Evolutionary conservation across 2,113 vertebrate genomes (phyloP).

Genomic region (Corvus hawaiiensis): DNA sequence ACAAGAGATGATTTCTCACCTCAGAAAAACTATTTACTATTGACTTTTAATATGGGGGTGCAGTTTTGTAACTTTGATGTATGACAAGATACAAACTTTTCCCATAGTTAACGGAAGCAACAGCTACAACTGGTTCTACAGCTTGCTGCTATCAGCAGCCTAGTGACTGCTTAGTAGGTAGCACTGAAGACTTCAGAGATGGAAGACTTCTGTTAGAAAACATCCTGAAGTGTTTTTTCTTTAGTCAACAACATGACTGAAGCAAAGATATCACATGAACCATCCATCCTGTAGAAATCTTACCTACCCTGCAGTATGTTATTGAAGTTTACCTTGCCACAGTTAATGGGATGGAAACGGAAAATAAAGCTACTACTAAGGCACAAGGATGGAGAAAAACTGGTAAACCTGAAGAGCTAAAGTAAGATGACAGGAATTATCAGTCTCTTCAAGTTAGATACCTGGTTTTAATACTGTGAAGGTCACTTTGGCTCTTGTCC

Average conservation of each 20-base stretch:
- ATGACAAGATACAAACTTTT: neutral
- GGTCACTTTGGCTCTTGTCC: constrained; percentile 53
- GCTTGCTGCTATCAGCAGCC: neutral
- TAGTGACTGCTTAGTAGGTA: neutral
- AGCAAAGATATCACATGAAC: neutral
- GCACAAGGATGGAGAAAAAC: constrained; percentile 45
- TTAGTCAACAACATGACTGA: neutral
- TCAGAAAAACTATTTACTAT: neutral
- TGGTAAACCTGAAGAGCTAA: constrained; percentile 21
- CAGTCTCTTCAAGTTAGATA: constrained; percentile 31
- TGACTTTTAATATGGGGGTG: neutral
- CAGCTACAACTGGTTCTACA: neutral
- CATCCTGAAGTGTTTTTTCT: neutral
- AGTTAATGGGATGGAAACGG: neutral
- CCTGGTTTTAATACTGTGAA: constrained; percentile 33
- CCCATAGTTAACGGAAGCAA: neutral
- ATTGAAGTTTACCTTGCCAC: neutral
- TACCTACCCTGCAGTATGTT: neutral
- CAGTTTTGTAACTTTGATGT: neutral
- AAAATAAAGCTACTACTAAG: constrained; percentile 42
- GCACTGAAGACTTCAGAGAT: neutral
- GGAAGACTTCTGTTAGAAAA: constrained; percentile 18
- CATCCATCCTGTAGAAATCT: neutral
- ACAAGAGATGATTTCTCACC: neutral
- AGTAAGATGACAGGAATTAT: neutral